Evolutionary conservation across 2,113 vertebrate genomes (phyloP).

Genomic region (Budorcas taxicolor): DNA sequence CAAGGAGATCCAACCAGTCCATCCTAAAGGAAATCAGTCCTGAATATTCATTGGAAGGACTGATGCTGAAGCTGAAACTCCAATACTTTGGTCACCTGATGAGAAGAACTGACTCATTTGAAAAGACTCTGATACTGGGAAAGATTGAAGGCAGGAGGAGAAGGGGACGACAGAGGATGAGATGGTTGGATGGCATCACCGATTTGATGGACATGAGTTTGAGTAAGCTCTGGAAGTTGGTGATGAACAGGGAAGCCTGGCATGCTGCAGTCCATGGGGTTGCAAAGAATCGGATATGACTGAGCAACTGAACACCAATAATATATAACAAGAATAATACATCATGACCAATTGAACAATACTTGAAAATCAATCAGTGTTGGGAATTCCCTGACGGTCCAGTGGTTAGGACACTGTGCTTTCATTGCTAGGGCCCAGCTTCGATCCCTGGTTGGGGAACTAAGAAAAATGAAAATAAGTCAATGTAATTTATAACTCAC

Average conservation of each 20-base stretch:
- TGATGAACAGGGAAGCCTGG: not conserved
- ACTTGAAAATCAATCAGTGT: not conserved
- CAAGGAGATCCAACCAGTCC: not conserved
- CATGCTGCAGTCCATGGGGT: not conserved
- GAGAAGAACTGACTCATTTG: not conserved
- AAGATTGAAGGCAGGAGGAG: not conserved
- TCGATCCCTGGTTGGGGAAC: not conserved
- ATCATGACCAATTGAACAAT: not conserved
- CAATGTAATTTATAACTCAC: not conserved
- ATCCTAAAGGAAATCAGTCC: not conserved
- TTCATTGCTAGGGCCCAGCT: not conserved
- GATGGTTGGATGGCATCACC: not conserved
- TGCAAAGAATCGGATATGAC: not conserved
- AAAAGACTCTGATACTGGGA: not conserved
- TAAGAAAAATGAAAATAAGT: not conserved
- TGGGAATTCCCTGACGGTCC: not conserved
- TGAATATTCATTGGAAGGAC: not conserved
- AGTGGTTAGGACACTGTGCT: not conserved
- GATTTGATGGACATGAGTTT: not conserved
- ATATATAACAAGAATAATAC: not conserved
- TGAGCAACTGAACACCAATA: not conserved
- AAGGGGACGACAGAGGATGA: not conserved
- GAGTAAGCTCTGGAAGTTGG: not conserved
- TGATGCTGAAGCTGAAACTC: not conserved
- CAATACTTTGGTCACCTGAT: not conserved